Percentiles rank a stretch among this genome's conserved stretches.
Evolutionary conservation across 2,888 invertebrate species (phyloP).

Genomic region (Iphiclides podalirius): DNA sequence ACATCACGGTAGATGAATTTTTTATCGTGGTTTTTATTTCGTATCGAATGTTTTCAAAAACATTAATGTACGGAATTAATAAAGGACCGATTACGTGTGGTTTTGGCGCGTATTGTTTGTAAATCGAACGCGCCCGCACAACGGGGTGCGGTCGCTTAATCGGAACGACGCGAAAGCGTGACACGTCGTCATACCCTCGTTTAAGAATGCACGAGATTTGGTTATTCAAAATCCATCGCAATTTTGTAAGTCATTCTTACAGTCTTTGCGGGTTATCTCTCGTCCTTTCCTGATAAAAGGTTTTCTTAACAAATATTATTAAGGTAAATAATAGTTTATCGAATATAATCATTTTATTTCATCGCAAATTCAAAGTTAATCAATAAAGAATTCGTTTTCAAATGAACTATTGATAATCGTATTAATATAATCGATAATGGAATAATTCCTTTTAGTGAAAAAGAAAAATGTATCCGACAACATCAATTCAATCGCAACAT

Average conservation of each 20-base stretch:
- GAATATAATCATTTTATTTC: no score
- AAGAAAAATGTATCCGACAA: neutral
- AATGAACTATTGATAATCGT: neutral
- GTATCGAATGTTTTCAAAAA: slow-evolving; percentile 15
- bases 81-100: slow-evolving; percentile 37
- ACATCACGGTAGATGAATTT: no score
- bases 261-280: no score
- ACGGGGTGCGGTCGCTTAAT: slow-evolving; percentile 50
- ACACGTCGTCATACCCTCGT: slow-evolving; percentile 15
- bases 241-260: no score
- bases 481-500: slow-evolving; percentile 9
- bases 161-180: slow-evolving; percentile 42
- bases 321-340: no score
- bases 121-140: slow-evolving; percentile 56
- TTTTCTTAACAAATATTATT: no score
- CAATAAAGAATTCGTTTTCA: no score
- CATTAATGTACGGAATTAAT: slow-evolving; percentile 30
- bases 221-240: neutral
- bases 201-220: neutral
- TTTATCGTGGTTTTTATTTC: neutral
- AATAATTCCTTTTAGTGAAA: neutral
- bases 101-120: slow-evolving; percentile 61
- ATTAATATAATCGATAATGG: slow-evolving; percentile 1
- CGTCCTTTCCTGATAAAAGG: no score
- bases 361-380: no score